Evolutionary conservation across 1,140 invertebrate species (phyloP), one percentile per base, ranked within the genome.

Genomic region (Cherax destructor): DNA sequence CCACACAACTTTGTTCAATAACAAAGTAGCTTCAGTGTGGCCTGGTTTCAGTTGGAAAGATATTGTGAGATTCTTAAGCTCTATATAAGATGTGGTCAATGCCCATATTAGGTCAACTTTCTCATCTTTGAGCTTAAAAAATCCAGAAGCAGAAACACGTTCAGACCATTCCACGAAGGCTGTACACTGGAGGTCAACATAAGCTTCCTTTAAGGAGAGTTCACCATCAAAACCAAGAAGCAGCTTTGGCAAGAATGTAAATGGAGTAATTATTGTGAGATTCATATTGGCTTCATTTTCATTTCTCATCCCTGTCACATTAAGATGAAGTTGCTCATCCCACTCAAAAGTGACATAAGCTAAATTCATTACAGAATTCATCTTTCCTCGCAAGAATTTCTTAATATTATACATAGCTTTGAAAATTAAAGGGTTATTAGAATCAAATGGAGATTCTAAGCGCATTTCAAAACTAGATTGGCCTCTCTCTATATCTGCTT

Each of bases 81-180:
- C 0, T 72, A 41, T 24, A 41, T 47, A 91, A n/a, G 89, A 50
- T 10, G 83, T 79, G n/a, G 18, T 49, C n/a, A 91, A 30, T 61
- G 74, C 78, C 56, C 77, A 78, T 4, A 52, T 61, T n/a, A 85
- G 47, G 9, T 80, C 56, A 18, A 91, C 24, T 65, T 79, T 41
- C 1, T 61, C 74, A 9, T 78, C 72, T 30, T 30, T 49, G 11
- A 84, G 61, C 61, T 91, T 91, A 52, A 78, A 41, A n/a, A 65
- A 18, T 16, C 52, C 89, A 65, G 89, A 50, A 50, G 84, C 1
- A 30, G 52, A 52, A 49, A 85, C 10, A 18, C 65, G 84, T 30
- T 91, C 50, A 16, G 89, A 85, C 83, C 83, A 84, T 30, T 91
- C 83, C 9, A 79, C 24, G 61, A 69, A 91, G 24, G n/a, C 59